These are phyloP conservation scores for Phymatocera aterrima DNA, from an alignment of 2,888 invertebrate genomes.

Conservation along the genomic window DNA sequence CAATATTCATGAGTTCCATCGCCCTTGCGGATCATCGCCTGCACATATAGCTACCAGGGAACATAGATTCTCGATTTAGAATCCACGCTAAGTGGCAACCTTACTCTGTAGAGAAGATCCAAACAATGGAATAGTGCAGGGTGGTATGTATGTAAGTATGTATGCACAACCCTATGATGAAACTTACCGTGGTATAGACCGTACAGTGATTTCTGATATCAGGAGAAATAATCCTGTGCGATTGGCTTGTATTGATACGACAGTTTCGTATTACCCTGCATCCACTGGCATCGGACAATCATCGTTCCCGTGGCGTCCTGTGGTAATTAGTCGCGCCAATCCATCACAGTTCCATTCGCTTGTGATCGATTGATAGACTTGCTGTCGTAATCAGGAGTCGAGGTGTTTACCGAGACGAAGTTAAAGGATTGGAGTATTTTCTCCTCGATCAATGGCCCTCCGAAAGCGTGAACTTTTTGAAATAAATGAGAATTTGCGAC, in stretches of 20 bases:
- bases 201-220: constrained; percentile 31
- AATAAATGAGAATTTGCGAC: constrained; percentile 26
- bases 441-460: not conserved
- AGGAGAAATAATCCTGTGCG: constrained; percentile 34
- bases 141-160: too few relatives aligned
- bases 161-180: too few relatives aligned
- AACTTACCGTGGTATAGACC: not conserved
- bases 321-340: constrained; percentile 36
- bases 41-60: too few relatives aligned
- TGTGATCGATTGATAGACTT: constrained; percentile 29
- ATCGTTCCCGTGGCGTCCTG: constrained; percentile 10
- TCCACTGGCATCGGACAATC: constrained; percentile 29
- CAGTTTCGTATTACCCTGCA: constrained; percentile 30
- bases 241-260: constrained; percentile 27
- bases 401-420: constrained; percentile 26
- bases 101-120: not conserved
- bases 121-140: constrained; percentile 12
- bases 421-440: constrained; percentile 6
- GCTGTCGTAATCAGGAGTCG: constrained; percentile 23
- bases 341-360: constrained; percentile 28
- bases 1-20: too few relatives aligned
- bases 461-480: not conserved
- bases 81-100: not conserved
- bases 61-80: not conserved
- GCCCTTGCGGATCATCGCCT: too few relatives aligned